Evolutionary conservation across 2,888 invertebrate genomes (phyloP).

Genomic region (Griposia aprilina): DNA sequence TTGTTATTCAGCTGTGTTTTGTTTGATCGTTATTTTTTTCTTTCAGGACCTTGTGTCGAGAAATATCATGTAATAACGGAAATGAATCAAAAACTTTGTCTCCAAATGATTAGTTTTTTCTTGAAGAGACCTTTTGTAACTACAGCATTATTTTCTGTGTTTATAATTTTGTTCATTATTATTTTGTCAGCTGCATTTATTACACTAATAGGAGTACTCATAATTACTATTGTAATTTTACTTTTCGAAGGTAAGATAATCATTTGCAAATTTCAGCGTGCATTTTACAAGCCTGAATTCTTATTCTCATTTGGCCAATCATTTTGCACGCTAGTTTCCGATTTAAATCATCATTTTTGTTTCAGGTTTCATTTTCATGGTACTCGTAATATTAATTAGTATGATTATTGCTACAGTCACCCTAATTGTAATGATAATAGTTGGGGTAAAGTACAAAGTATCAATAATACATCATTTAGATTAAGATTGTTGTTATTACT

Average conservation of each 20-base stretch:
- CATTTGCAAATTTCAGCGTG: neutral
- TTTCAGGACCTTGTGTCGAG: slow-evolving; percentile 68
- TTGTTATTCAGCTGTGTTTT: neutral
- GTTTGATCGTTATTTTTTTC: slow-evolving; percentile 7
- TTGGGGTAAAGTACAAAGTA: slow-evolving; percentile 42
- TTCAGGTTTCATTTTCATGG: slow-evolving; percentile 67
- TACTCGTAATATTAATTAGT: slow-evolving; percentile 32
- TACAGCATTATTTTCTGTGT: slow-evolving; percentile 67
- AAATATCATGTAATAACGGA: slow-evolving; percentile 55
- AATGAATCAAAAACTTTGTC: slow-evolving; percentile 37
- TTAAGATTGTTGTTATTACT: slow-evolving; percentile 16
- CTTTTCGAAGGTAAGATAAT: slow-evolving; percentile 77
- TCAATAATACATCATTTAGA: slow-evolving; percentile 41
- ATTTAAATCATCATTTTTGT: slow-evolving; percentile 37
- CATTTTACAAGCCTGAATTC: neutral
- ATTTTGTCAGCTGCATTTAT: slow-evolving; percentile 67
- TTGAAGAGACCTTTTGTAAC: slow-evolving; percentile 74
- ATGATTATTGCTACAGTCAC: slow-evolving; percentile 40
- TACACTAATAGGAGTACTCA: slow-evolving; percentile 66
- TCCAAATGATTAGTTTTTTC: slow-evolving; percentile 44
- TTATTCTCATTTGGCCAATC: neutral
- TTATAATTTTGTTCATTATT: slow-evolving; percentile 62
- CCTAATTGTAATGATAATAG: slow-evolving; percentile 30
- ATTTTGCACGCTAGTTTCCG: neutral
- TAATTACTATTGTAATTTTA: slow-evolving; percentile 69